phyloP scores from a whole-genome alignment of 2,113 vertebrate genomes.

The Pipa parva region DNA sequence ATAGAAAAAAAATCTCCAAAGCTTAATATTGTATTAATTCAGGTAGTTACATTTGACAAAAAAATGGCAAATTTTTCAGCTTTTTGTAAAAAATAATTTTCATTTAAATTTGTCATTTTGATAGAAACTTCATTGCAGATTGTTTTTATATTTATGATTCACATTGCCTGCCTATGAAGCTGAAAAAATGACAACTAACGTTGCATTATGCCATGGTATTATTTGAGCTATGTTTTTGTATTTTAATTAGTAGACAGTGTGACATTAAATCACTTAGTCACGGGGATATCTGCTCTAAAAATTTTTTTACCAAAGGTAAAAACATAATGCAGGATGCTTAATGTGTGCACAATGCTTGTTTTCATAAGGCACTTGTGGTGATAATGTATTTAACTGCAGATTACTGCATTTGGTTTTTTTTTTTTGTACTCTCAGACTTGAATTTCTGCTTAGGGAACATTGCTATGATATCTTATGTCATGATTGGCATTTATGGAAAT shows the following conservation, averaged over 20 bases:
- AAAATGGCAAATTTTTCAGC: too few species aligned
- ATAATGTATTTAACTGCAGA: slow-evolving; percentile 11
- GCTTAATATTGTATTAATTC: too few species aligned
- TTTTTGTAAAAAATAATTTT: too few species aligned
- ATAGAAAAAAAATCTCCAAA: too few species aligned
- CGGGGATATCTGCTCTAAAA: slow-evolving; percentile 20
- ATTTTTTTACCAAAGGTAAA: slow-evolving; percentile 19
- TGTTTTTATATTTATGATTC: too few species aligned
- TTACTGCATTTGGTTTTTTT: slow-evolving; percentile 7
- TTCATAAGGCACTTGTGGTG: neutral
- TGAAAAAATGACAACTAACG: too few species aligned
- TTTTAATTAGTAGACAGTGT: slow-evolving; percentile 29
- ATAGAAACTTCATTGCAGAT: too few species aligned
- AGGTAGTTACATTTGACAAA: too few species aligned
- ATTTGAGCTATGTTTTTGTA: slow-evolving; percentile 19
- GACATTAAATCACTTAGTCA: slow-evolving; percentile 23
- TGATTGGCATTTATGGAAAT: slow-evolving; percentile 7
- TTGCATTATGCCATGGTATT: too few species aligned
- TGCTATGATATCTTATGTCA: neutral
- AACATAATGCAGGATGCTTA: slow-evolving; percentile 10
- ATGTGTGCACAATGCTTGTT: neutral
- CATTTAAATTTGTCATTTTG: too few species aligned
- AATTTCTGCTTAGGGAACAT: neutral
- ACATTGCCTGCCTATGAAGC: too few species aligned
- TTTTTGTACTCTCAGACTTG: slow-evolving; percentile 1